Base-by-base conservation (phyloP, 2,888 invertebrate genomes). In the Polymixis flavicincta region DNA sequence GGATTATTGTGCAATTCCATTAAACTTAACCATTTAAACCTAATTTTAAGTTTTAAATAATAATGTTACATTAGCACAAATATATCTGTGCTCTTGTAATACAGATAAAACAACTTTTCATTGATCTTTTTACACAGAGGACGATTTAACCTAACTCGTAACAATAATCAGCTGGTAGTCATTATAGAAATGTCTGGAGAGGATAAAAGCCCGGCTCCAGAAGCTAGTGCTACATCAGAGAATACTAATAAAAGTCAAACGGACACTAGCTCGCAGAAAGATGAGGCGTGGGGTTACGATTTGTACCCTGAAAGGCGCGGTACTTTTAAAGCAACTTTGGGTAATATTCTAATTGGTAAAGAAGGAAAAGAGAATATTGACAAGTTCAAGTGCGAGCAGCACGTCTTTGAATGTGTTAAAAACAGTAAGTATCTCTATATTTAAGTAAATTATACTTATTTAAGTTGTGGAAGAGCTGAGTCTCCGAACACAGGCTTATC, bases 301-400 rank as follows among this genome's bases (percentile, higher is more conserved):
- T 95, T 98, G 79, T 99, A 98, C 91, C 99, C 99, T 0, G 98
- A 98, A 92, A 97, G 99, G 87, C 97, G 97, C 88, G 97, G 98
- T 0, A 94, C 96, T 54, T 97, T 96, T 86, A 96, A 97, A 80
- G 96, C 97, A 0, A 97, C 95, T 88, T 93, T 97, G 92, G 91
- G 94, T 3, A 96, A 97, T 75, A 93, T 97, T 60, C 86, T 98
- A 0, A 91, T 97, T 22, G 97, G 97, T 8, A 94, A 97, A 64
- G 98, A 98, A 92, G 98, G 98, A 52, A 97, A 97, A 83, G 98
- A 98, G 91, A 97, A 95, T 71, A 93, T 98, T 22, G 97, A 98
- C 52, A 98, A 98, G 93, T 94, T 97, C 1, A 98, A 97, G 93
- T 99, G 99, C 91, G 98, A 99, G 94, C 95, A 97, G 83, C 98